Evolutionary conservation across 2,113 vertebrate genomes (phyloP).

Genomic region (Eulemur rufifrons): DNA sequence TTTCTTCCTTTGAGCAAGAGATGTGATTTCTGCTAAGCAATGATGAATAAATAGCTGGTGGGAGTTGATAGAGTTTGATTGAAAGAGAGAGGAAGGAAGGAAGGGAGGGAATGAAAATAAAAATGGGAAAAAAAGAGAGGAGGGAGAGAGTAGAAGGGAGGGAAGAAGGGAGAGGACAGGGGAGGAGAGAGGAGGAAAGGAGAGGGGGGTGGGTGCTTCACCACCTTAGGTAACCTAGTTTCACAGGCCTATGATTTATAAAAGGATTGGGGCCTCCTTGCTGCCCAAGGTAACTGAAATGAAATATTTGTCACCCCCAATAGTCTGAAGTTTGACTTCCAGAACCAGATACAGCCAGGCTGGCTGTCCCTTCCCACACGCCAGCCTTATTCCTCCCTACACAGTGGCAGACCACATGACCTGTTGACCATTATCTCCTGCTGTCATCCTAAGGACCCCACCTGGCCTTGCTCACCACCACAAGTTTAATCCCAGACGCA

Average conservation of each 20-base stretch:
- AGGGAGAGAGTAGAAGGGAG: neutral
- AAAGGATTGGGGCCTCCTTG: neutral
- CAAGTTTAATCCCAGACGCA: neutral
- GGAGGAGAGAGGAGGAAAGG: neutral
- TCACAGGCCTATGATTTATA: neutral
- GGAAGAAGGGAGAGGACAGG: neutral
- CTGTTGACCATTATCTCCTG: neutral
- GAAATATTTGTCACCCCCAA: neutral
- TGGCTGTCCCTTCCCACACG: neutral
- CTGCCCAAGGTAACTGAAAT: neutral
- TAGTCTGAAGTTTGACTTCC: neutral
- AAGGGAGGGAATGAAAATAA: neutral
- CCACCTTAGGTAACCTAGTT: too few species aligned
- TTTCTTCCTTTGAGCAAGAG: neutral
- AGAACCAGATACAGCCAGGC: neutral
- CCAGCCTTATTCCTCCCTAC: neutral
- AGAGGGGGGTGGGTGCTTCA: too few species aligned
- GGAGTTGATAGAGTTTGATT: neutral
- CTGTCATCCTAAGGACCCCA: neutral
- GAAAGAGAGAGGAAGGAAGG: neutral
- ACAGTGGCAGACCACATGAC: too few species aligned
- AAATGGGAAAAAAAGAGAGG: fast-evolving
- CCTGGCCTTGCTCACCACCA: too few species aligned
- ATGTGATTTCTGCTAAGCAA: neutral
- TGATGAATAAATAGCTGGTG: neutral